phyloP scores from a whole-genome alignment of 2,113 vertebrate genomes.

The Calonectris borealis region DNA sequence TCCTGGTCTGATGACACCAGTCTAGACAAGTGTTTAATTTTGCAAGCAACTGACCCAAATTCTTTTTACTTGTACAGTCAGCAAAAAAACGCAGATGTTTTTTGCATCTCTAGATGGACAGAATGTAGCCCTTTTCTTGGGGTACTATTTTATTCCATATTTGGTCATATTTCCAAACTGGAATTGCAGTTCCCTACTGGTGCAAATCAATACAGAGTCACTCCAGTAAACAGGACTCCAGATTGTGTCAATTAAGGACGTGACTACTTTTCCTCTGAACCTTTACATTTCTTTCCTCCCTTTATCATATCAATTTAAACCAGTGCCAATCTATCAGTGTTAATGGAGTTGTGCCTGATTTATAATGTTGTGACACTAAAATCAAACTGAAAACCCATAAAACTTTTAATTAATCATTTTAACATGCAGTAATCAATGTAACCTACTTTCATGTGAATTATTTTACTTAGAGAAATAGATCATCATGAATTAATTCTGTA shows the following conservation, averaged over 20 bases:
- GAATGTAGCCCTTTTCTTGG: background rate
- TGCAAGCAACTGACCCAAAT: background rate
- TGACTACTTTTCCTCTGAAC: background rate
- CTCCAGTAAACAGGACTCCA: background rate
- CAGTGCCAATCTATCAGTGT: background rate
- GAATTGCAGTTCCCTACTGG: background rate
- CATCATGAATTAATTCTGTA: background rate
- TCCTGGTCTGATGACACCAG: background rate
- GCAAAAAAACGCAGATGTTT: fast-evolving
- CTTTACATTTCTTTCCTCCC: background rate
- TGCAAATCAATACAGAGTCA: background rate
- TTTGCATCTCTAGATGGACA: background rate
- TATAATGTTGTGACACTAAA: background rate
- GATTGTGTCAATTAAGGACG: background rate
- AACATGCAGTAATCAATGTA: background rate
- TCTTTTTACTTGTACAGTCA: background rate
- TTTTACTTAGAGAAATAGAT: background rate
- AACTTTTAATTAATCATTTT: background rate
- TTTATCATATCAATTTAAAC: background rate
- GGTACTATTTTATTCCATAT: background rate
- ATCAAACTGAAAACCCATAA: background rate
- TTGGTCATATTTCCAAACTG: background rate
- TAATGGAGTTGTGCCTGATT: background rate
- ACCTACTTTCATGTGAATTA: background rate
- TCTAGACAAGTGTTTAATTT: background rate